Evolutionary conservation across 2,888 invertebrate species (phyloP).

Genomic region (Laothoe populi): DNA sequence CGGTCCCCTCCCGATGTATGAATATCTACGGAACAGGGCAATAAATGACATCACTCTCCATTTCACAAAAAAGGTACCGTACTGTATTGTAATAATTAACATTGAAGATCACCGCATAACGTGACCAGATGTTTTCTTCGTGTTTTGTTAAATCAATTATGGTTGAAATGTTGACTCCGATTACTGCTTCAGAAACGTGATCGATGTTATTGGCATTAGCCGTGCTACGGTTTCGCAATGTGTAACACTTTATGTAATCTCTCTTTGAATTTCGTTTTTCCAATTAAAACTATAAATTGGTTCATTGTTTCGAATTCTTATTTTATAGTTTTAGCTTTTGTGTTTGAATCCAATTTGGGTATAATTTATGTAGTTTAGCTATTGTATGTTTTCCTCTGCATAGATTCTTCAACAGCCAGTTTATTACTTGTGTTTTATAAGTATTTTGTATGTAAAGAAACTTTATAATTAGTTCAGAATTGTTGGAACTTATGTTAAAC

Average conservation of each 20-base stretch:
- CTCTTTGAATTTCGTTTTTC: slow-evolving; percentile 22
- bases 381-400: slow-evolving; percentile 4
- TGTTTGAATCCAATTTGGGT: slow-evolving; percentile 22
- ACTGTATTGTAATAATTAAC: slow-evolving; percentile 18
- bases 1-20: slow-evolving; percentile 79
- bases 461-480: background rate
- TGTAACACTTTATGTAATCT: slow-evolving; percentile 21
- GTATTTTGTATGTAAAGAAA: background rate
- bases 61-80: slow-evolving; percentile 47
- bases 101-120: slow-evolving; percentile 23
- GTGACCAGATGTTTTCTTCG: slow-evolving; percentile 26
- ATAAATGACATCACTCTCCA: slow-evolving; percentile 77
- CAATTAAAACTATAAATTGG: slow-evolving; percentile 14
- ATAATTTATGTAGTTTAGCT: slow-evolving; percentile 14
- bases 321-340: slow-evolving; percentile 17
- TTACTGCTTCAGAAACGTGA: slow-evolving; percentile 26
- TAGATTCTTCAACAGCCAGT: background rate
- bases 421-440: background rate
- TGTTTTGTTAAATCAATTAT: slow-evolving; percentile 27
- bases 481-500: background rate
- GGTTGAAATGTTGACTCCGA: slow-evolving; percentile 26
- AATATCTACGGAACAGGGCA: slow-evolving; percentile 84
- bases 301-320: slow-evolving; percentile 18
- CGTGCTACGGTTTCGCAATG: slow-evolving; percentile 8
- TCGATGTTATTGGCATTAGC: slow-evolving; percentile 17